Conservation (phyloP, 2,797 vertebrate genomes). For the Muscicapa comitata region DNA sequence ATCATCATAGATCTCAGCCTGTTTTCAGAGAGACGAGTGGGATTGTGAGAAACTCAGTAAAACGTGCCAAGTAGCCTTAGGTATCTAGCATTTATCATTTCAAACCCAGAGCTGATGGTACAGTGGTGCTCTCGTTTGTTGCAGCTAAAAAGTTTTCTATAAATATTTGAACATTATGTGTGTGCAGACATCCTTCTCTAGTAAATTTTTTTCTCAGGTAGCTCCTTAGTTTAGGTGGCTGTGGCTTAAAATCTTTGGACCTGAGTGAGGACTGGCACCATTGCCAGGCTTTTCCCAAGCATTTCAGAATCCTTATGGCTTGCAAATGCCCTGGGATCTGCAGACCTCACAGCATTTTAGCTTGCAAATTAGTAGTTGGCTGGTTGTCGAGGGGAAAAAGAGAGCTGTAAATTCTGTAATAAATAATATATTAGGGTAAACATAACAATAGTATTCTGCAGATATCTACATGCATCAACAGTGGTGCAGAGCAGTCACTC, state of each 20-base stretch:
- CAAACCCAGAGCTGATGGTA: background rate
- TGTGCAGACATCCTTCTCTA: background rate
- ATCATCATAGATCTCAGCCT: background rate
- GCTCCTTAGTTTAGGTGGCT: background rate
- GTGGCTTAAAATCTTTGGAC: background rate
- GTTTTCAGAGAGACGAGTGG: background rate
- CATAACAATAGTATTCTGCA: background rate
- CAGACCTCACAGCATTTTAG: background rate
- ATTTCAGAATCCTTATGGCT: background rate
- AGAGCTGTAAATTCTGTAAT: background rate
- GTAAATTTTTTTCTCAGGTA: background rate
- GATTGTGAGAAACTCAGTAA: background rate
- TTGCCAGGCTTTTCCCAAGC: background rate
- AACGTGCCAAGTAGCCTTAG: background rate
- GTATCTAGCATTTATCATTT: background rate
- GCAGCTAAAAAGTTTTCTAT: background rate
- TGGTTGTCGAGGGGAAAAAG: background rate
- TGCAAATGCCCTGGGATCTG: background rate
- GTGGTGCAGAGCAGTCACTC: background rate
- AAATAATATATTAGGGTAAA: constrained; percentile 20
- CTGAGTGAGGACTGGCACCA: background rate
- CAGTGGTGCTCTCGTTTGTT: background rate
- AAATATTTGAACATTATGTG: background rate
- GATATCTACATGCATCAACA: background rate
- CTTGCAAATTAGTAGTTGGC: constrained; percentile 13